Base-by-base conservation (phyloP, 2,797 vertebrate species). In the Onychomys torridus region DNA sequence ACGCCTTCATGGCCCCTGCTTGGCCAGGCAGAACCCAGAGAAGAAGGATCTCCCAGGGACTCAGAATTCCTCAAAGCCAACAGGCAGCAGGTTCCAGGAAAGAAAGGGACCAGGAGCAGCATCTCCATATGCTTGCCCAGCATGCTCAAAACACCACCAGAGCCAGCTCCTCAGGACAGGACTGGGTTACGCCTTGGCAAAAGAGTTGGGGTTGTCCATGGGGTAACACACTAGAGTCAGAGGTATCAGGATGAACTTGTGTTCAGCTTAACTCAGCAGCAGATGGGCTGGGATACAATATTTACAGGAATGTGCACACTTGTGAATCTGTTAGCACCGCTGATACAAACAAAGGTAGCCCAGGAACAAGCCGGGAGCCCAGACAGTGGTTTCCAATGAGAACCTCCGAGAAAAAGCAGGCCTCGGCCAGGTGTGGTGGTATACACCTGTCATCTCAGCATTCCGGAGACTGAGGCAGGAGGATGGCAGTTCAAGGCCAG, bases 141-240 rank as follows among this genome's bases (percentile, higher is more conserved):
- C 37, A 71, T 37, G 43, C 49, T 23, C 4, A 2, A 55, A 34
- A 29, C n/a, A 77, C 16, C 79, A 37, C 27, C 59, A 57, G n/a
- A 76, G 61, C 71, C 11, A 17, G 78, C 29, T 61, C 67, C 61
- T 25, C 29, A 1, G 29, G 17, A 67, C 27, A 43, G 34, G 49
- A 55, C n/a, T 34, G 13, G 9, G 6, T 2, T 25, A 17, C 4
- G 6, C 27, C 29, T 40, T 10, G 0, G 21, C 29, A 27, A 52
- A 37, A 9, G 25, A 73, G 55, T 9, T 14, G 32, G 23, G 34
- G 32, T 12, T n/a, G 52, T 52, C 75, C n/a, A 13, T 12, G 21
- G 52, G 34, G 16, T 5, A 69, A 25, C 57, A 78, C 21, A 9
- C n/a, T n/a, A 37, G 69, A 67, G 25, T n/a, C 27, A 3, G 52